Evolutionary conservation across 2,113 vertebrate genomes (phyloP), one percentile per base, ranked within the genome.

Genomic region (Dicentrarchus labrax): DNA sequence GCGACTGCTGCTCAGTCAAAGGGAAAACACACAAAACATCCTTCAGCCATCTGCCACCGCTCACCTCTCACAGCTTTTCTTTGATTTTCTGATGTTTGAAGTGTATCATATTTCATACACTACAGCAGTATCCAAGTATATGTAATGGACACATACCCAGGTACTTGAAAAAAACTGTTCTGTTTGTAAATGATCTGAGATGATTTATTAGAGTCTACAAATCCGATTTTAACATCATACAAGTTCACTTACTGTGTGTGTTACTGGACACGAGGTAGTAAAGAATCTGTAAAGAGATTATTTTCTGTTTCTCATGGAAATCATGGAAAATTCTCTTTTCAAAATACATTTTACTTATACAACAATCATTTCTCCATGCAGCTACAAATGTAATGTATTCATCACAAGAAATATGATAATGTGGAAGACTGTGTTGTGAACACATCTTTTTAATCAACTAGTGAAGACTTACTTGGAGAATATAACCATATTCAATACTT

Each of bases 1-100:
- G 77, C 39, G 47, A 62, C 66, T 88, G 85, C 81, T 82, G 76
- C 84, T 87, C 83, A 84, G 65, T 73, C 77, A 41, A 72, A 73
- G 17, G 78, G 78, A 82, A 87, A 85, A 75, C 62, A 85, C 69
- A 79, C 78, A 85, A 43, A 79, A 69, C 73, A n/a, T 43, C 68
- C 71, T 71, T 53, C 48, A 67, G 74, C 39, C 0, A 2, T 30
- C 48, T 60, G 76, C 22, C 72, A 15, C 64, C 39, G 21, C 22
- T 80, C 62, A 76, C 48, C 65, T 54, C 66, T 65, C 66, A 5
- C 60, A 48, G 68, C 59, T 62, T 67, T 73, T 67, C 36, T 78
- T 86, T 48, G 15, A 66, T 76, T 64, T 61, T 19, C 10, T 74
- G 50, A 61, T 22, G n/a, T 51, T 48, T 69, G 43, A 12, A 48